Percentiles rank a stretch among this genome's conserved stretches.
Evolutionary conservation across 1,140 invertebrate genomes (phyloP).

Genomic region (Bombus polaris): DNA sequence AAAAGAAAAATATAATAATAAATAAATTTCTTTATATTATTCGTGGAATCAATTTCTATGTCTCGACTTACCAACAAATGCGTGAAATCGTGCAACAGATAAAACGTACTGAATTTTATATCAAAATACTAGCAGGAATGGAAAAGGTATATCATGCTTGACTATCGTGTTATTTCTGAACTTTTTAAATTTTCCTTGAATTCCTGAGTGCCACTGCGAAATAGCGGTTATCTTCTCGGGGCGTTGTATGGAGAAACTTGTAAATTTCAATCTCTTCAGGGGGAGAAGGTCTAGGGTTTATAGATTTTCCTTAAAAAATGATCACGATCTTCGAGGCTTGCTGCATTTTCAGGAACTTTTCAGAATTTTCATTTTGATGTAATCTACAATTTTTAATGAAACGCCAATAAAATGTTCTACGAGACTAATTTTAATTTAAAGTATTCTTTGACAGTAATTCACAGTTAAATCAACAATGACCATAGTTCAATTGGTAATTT

Average conservation of each 20-base stretch:
- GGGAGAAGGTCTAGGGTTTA: neutral
- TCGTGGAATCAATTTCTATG: neutral
- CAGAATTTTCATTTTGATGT: no score
- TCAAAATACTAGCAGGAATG: neutral
- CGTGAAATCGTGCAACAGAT: neutral
- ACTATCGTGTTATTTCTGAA: neutral
- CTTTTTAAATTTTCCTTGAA: neutral
- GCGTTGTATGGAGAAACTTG: neutral
- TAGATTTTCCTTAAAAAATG: neutral
- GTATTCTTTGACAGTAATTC: neutral
- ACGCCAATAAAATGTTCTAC: no score
- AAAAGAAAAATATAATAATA: no score
- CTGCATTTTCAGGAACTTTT: neutral
- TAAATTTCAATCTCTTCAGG: conserved; percentile 17
- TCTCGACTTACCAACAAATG: neutral
- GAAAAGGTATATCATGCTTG: neutral
- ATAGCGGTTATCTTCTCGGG: neutral
- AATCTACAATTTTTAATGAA: no score
- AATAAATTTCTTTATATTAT: neutral
- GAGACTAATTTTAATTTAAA: no score
- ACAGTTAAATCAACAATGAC: neutral
- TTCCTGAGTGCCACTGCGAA: neutral
- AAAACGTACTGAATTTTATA: neutral
- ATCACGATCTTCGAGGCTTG: neutral
- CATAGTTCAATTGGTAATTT: no score